phyloP scores from a whole-genome alignment of 2,113 vertebrate genomes.

The Cebus imitator region DNA sequence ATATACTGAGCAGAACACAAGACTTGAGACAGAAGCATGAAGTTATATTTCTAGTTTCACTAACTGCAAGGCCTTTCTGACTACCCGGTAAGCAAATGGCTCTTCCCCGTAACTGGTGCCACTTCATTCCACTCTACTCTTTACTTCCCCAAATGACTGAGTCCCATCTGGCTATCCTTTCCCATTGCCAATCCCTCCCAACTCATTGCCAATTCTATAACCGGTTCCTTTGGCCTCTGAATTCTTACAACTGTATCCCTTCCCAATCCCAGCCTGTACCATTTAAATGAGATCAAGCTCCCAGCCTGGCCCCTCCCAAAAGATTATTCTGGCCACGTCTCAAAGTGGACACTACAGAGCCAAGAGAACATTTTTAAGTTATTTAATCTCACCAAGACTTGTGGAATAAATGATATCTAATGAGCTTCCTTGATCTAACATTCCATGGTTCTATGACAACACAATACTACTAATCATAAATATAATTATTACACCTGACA shows the following conservation, averaged over 20 bases:
- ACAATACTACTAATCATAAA: not conserved
- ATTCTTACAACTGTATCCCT: not conserved
- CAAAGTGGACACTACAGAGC: not conserved
- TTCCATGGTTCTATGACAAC: not conserved
- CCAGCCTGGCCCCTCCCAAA: not conserved
- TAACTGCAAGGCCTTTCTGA: not conserved
- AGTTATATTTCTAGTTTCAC: not conserved
- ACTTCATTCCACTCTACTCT: not conserved
- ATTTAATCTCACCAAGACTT: not conserved
- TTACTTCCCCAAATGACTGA: not conserved
- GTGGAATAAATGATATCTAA: not conserved
- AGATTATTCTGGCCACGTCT: not conserved
- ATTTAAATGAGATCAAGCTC: not conserved
- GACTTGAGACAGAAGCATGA: not conserved
- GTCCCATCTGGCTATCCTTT: not conserved
- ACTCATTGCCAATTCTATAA: not conserved
- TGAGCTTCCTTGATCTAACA: not conserved
- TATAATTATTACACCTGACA: not conserved
- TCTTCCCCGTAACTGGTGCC: not conserved
- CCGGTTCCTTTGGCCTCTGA: not conserved
- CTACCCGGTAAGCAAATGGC: not conserved
- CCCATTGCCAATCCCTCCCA: not conserved
- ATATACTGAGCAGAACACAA: not conserved
- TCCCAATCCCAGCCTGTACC: not conserved
- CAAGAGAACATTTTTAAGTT: not conserved